Conservation (phyloP, 2,113 vertebrate genomes). For the Stegostoma tigrinum region DNA sequence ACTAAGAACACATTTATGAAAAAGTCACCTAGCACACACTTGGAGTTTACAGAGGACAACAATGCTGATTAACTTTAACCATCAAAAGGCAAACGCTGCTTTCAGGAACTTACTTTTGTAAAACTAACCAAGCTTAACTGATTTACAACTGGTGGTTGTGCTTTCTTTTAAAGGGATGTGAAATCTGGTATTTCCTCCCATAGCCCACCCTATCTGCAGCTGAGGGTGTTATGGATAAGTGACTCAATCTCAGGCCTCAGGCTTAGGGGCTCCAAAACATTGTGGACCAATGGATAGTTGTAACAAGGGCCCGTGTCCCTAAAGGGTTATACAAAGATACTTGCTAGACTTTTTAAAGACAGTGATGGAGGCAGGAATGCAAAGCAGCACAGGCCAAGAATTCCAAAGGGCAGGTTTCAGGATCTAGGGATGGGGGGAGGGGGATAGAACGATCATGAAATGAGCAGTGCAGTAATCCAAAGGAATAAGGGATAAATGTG, state of each 20-base stretch:
- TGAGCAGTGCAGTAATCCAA: neutral
- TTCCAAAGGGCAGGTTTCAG: neutral
- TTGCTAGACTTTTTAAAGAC: neutral
- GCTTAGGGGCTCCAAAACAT: neutral
- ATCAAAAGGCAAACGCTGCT: neutral
- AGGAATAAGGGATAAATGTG: neutral
- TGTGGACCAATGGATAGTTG: neutral
- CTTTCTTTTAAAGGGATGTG: neutral
- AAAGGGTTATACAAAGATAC: neutral
- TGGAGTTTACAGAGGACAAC: neutral
- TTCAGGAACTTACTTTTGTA: neutral
- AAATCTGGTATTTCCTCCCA: neutral
- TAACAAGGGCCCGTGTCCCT: neutral
- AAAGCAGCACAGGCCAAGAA: neutral
- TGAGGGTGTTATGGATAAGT: neutral
- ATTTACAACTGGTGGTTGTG: neutral
- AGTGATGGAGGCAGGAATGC: neutral
- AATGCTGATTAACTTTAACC: neutral
- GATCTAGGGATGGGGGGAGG: neutral
- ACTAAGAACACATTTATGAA: neutral
- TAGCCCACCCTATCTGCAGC: neutral
- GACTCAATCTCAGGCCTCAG: conserved; percentile 9
- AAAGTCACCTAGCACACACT: neutral
- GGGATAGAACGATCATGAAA: neutral
- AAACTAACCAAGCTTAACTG: neutral